Conservation (phyloP, 2,888 invertebrate species). For the Xestia sexstrigata region DNA sequence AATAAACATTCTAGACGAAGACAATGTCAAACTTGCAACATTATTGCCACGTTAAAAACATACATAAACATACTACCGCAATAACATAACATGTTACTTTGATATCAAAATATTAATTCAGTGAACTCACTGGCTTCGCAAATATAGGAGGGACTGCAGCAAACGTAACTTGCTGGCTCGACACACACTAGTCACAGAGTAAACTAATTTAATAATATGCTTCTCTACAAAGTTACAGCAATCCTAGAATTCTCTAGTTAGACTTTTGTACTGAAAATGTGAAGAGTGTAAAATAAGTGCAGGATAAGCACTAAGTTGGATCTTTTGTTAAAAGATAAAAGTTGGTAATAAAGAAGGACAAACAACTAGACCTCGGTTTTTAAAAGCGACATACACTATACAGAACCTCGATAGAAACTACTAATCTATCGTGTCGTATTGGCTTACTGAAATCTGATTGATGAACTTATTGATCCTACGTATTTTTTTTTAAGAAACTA, state of each 20-base stretch:
- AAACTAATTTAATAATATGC: slow-evolving; percentile 45
- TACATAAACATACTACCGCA: slow-evolving; percentile 8
- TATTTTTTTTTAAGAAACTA: not conserved
- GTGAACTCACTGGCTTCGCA: not conserved
- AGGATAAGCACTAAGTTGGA: not conserved
- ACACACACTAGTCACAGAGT: slow-evolving; percentile 13
- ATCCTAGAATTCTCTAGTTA: not conserved
- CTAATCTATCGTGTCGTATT: not conserved
- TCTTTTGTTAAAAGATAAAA: not conserved
- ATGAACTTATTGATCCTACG: not conserved
- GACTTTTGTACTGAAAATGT: slow-evolving; percentile 27
- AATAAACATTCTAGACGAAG: not conserved
- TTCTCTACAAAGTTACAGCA: not conserved
- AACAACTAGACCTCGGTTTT: not conserved
- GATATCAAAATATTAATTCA: slow-evolving; percentile 17
- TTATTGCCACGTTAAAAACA: slow-evolving; percentile 10
- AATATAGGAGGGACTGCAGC: slow-evolving; percentile 21
- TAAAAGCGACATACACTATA: not conserved
- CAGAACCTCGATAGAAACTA: no score
- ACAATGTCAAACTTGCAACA: not conserved
- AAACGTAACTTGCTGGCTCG: slow-evolving; percentile 19
- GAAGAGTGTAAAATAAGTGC: slow-evolving; percentile 8
- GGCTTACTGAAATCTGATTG: not conserved
- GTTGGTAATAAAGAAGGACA: not conserved
- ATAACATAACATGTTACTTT: slow-evolving; percentile 9